Conservation (phyloP, 2,797 vertebrate genomes). For the Sebastes goodei region DNA sequence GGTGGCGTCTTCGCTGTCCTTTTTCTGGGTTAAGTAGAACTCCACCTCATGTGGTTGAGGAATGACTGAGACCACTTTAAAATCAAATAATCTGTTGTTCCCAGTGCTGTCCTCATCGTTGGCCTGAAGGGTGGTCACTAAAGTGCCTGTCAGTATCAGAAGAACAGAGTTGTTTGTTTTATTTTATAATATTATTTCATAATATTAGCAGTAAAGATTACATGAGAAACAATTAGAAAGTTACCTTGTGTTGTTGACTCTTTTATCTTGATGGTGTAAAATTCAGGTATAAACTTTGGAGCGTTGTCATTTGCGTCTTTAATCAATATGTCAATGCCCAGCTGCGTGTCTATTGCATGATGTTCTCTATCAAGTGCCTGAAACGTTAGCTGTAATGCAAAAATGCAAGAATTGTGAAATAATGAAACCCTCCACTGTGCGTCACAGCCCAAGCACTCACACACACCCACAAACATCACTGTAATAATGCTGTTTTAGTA, state of each 20-base stretch:
- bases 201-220: not conserved
- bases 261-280: constrained; percentile 31
- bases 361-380: constrained; percentile 32
- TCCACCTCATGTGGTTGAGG: constrained; percentile 58
- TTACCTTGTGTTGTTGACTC: constrained; percentile 78
- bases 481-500: not conserved
- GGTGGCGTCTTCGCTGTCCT: fast-evolving
- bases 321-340: constrained; percentile 72
- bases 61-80: constrained; percentile 59
- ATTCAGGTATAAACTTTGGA: constrained; percentile 47
- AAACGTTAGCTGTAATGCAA: constrained; percentile 65
- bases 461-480: not conserved
- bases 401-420: not conserved
- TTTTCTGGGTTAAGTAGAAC: constrained; percentile 58
- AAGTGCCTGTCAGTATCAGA: constrained; percentile 45
- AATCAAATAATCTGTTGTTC: constrained; percentile 40
- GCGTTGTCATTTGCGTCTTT: constrained; percentile 77
- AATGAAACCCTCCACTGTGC: not conserved
- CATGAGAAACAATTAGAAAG: not conserved
- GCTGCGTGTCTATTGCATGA: constrained; percentile 31
- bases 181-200: not conserved
- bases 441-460: not conserved
- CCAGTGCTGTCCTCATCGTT: constrained; percentile 42
- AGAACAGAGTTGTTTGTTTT: not conserved
- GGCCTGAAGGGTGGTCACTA: constrained; percentile 38